phyloP scores from a whole-genome alignment of 2,113 vertebrate genomes.

The Myotis davidii region DNA sequence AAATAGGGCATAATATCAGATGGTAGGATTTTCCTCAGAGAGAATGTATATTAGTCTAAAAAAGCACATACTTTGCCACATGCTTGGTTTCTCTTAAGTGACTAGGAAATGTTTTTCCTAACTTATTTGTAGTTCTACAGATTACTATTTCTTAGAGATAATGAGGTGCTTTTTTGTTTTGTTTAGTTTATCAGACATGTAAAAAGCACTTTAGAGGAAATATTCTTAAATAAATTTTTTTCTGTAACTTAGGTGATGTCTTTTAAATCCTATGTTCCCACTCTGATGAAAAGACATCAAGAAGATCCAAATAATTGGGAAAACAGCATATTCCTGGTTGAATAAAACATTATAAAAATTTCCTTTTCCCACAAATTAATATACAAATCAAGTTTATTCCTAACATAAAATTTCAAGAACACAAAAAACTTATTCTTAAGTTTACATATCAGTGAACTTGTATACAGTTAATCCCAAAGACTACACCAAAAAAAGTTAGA shows the following conservation, averaged over 20 bases:
- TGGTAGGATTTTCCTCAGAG: neutral
- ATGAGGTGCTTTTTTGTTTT: neutral
- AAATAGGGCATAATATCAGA: neutral
- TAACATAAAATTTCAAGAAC: conserved; percentile 21
- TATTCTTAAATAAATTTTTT: neutral
- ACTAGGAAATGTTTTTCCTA: neutral
- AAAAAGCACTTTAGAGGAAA: neutral
- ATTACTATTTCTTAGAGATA: neutral
- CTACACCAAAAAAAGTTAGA: neutral
- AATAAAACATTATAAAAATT: neutral
- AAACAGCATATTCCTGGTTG: neutral
- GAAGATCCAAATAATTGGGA: neutral
- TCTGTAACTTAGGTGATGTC: neutral
- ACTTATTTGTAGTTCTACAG: neutral
- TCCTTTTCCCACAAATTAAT: neutral
- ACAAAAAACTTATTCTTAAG: neutral
- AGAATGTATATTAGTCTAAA: neutral
- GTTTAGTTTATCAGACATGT: neutral
- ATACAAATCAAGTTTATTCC: neutral
- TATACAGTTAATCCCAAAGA: neutral
- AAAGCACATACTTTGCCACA: neutral
- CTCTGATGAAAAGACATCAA: neutral
- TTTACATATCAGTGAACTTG: neutral
- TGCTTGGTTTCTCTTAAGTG: neutral
- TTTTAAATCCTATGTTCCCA: neutral